A percentile compares a stretch with the other conserved stretches of the same genome.
Evolutionary conservation across 2,888 invertebrate species (phyloP).

Genomic region (Brenthis daphne): DNA sequence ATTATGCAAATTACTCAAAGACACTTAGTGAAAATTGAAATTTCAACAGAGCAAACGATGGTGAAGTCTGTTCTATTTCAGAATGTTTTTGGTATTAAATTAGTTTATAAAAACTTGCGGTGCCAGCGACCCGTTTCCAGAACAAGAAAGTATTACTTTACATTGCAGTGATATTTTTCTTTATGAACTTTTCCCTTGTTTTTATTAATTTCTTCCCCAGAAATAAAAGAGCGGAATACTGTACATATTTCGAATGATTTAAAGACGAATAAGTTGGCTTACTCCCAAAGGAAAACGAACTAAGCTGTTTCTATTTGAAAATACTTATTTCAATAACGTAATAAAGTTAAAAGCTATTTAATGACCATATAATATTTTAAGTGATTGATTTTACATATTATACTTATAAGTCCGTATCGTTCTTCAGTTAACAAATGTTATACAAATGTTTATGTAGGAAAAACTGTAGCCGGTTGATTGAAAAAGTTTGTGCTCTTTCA

Average conservation of each 20-base stretch:
- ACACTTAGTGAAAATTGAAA: constrained; percentile 18
- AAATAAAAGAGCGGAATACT: constrained; percentile 62
- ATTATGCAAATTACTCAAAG: constrained; percentile 13
- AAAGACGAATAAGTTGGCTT: constrained; percentile 31
- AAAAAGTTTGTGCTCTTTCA: constrained; percentile 22
- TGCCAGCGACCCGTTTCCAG: constrained; percentile 42
- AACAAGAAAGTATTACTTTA: constrained; percentile 65
- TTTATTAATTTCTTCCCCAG: constrained; percentile 67
- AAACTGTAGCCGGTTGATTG: constrained; percentile 19
- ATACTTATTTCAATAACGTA: too few relatives aligned
- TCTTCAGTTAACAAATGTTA: constrained; percentile 19
- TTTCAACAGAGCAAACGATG: constrained; percentile 19
- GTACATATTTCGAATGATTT: constrained; percentile 49
- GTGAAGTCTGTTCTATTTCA: constrained; percentile 27
- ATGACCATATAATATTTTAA: background rate
- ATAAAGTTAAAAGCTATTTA: too few relatives aligned
- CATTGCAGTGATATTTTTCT: constrained; percentile 74
- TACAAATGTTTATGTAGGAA: constrained; percentile 18
- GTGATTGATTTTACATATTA: constrained; percentile 8
- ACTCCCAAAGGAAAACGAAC: background rate
- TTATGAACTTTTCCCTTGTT: constrained; percentile 68
- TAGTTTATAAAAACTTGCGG: constrained; percentile 41
- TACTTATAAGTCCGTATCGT: constrained; percentile 7
- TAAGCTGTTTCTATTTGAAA: too few relatives aligned
- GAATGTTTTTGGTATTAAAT: constrained; percentile 35